Evolutionary conservation across 2,888 invertebrate genomes (phyloP), one percentile per base, ranked within the genome.

Genomic region (Andrena camellia): DNA sequence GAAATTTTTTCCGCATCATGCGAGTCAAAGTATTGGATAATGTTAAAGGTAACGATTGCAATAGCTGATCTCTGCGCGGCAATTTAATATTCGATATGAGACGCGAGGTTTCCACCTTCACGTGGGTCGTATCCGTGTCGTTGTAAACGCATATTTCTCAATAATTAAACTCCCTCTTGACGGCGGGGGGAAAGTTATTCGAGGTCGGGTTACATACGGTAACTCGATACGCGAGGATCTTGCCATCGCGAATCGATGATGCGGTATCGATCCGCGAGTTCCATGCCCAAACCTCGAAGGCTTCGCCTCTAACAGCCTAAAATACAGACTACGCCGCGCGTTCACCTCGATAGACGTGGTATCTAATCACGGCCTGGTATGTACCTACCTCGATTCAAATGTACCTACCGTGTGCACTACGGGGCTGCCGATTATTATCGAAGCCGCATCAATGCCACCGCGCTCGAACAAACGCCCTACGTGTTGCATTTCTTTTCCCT

Each of bases 121-220:
- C 60, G 68, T 77, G 29, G 59, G 77, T 48, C 26, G 8, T 62
- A 71, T 68, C n/a, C 75, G 42, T 79, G 52, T 76, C 72, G 70
- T 84, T 74, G 84, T 71, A 80, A 85, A 85, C 85, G 85, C 78
- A 67, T 76, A 85, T 81, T 83, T 86, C 87, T 83, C 85, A 85
- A 80, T 87, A 86, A 86, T 86, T 87, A 42, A 87, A 87, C 87
- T 85, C 86, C 84, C 70, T 79, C 63, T 77, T 68, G 77, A 76
- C 78, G 72, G 67, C 0, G 54, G 68, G 72, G 66, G 13, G 42
- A 42, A 70, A 82, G 68, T 80, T 74, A 76, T 85, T 83, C 68
- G 86, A 85, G 87, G 85, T 78, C 87, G 72, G 77, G 79, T 82
- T 76, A 57, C 81, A 66, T 69, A 52, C 62, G 31, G 71, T 33